Evolutionary conservation across 2,797 vertebrate species (phyloP), one percentile per base, ranked within the genome.

Genomic region (Steatocranus sp.): DNA sequence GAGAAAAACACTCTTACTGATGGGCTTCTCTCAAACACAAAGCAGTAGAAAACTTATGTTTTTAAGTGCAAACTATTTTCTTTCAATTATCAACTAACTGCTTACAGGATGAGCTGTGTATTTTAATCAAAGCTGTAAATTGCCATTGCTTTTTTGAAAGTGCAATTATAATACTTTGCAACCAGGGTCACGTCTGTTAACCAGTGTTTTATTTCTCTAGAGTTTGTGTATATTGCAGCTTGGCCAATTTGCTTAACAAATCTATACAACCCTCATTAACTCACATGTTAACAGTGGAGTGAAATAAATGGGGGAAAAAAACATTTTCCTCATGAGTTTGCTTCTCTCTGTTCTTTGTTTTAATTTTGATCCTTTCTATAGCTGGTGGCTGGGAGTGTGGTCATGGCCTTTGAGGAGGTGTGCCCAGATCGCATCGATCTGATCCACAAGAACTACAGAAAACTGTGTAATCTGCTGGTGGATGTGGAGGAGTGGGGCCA

Each of bases 401-500:
- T 99, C 80, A 97, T 99, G 98, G 97, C 98, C 15, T 99, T 99
- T 91, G 98, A 99, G 86, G 98, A 99, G 89, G 98, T 99, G 34
- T 99, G 98, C 91, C 98, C 98, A 0, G 98, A 99, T 54, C 97
- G 98, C 92, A 99, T 99, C 49, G 98, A 99, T 91, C 95, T 99
- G 90, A 99, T 99, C 95, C 98, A 99, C 88, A 99, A 97, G 95
- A 99, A 99, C 96, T 99, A 98, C 93, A 97, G 98, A 79, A 99
- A 99, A 90, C 96, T 99, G 27, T 99, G 98, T 61, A 99, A 98
- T 94, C 96, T 99, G 87, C 91, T 99, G 91, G 97, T 99, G 89
- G 98, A 99, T 1, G 98, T 99, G 80, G 98, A 99, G 93, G 98
- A 99, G 92, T 99, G 98, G 98, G 98, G 98, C 11, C 98, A 99